Base-by-base conservation (phyloP, 2,888 invertebrate species). In the Cremastinae sp. region DNA sequence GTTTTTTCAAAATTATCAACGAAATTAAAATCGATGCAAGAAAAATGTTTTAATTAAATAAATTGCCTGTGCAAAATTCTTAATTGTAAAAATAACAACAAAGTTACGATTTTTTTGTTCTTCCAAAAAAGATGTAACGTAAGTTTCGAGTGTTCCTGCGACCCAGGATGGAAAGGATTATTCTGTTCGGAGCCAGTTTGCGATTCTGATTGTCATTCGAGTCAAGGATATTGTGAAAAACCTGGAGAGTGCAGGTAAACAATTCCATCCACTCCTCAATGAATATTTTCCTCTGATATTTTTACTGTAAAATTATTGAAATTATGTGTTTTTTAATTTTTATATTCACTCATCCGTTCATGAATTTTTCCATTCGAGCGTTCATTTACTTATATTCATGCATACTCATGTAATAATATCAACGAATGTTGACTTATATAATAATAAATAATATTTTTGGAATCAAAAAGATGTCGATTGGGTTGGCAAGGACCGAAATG, bases 401-500 rank as follows among this genome's bases (percentile, higher is more conserved):
- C n/a, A n/a, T n/a, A n/a, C n/a, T n/a, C n/a, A n/a, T n/a, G n/a
- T n/a, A n/a, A n/a, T n/a, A n/a, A n/a, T n/a, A n/a, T n/a, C n/a
- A n/a, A n/a, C n/a, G n/a, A n/a, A n/a, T 9, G 10, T 45, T 49
- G 16, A 1, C 2, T 49, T 28, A 28, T 28, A n/a, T 28, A 28
- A 28, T 3, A 28, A 28, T 3, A 28, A 28, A 28, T 28, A 2
- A 28, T 16, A 4, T 35, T 43, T 37, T 37, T 56, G 61, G 8
- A 10, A 41, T 49, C 1, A 8, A 41, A 41, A 70, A 94, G 96
- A 83, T 98, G 98, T 89, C 93, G 96, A 53, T 90, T 96, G n/a
- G 98, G 98, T 66, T 98, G 97, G 96, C 92, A 95, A 5, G 98
- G 98, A 0, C 93, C 93, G 49, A 94, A 93, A 9, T 98, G 98